Evolutionary conservation across 2,113 vertebrate genomes (phyloP), one percentile per base, ranked within the genome.

Genomic region (Pungitius pungitius): DNA sequence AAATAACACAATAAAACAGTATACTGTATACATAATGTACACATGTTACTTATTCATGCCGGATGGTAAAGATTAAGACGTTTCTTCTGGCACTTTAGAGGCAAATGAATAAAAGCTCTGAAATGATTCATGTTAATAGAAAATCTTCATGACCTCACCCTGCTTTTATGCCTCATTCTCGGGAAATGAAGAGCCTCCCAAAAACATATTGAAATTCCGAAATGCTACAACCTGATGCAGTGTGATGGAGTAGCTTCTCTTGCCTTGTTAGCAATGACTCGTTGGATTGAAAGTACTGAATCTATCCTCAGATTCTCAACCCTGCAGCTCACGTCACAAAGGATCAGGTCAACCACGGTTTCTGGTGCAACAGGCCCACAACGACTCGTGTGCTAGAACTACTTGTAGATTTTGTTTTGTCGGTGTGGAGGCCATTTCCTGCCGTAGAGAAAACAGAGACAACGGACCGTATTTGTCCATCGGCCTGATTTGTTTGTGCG

Each of bases 141-240:
- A 47, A 70, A 51, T 71, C 1, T 3, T 20, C n/a, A 47, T 58
- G 24, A 71, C 66, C 67, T 70, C 35, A 65, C 22, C 13, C 42
- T 10, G 22, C 33, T 61, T 57, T 37, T 49, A 56, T 27, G 39
- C 22, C 64, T 58, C 33, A 30, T 67, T 33, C 49, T 65, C 52
- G 18, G 30, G 14, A 42, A 49, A 40, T 56, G 42, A 66, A 67
- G 24, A 35, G 33, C 49, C 20, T 8, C 3, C 0, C 45, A 14
- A 63, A 47, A 49, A 47, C 17, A 40, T 30, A 8, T 71, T 70
- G 17, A 2, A 61, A 47, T 47, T 62, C 58, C 11, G 47, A 61
- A 33, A 33, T 22, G 35, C 52, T 14, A 20, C 2, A 30, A 37
- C 22, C 4, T 49, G 26, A 58, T 35, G 54, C n/a, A 20, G 14